phyloP scores from a whole-genome alignment of 2,888 invertebrate genomes.

The Sphinx pinastri region DNA sequence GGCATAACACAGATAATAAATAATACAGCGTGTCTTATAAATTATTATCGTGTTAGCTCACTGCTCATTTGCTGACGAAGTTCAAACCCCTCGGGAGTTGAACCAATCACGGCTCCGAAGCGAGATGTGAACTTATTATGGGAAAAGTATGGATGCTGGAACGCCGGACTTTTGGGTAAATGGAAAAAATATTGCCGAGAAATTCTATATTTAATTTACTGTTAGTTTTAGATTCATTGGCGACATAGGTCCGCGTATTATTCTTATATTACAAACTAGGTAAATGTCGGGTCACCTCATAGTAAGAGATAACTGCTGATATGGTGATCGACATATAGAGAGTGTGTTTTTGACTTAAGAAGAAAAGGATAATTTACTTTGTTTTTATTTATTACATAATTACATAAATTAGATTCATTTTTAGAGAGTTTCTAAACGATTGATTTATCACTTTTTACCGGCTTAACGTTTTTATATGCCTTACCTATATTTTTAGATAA shows the following conservation, averaged over 20 bases:
- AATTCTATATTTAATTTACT: constrained; percentile 19
- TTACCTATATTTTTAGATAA: no score
- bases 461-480: no score
- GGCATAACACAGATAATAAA: constrained; percentile 70
- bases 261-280: not conserved
- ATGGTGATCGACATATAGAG: no score
- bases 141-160: constrained; percentile 62
- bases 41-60: constrained; percentile 80
- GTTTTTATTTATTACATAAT: no score
- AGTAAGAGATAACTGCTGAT: not conserved
- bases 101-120: constrained; percentile 77
- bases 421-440: no score
- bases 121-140: constrained; percentile 75
- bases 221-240: not conserved
- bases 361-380: no score
- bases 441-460: no score
- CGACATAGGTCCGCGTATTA: not conserved
- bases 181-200: constrained; percentile 31
- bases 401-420: no score
- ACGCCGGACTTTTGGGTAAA: constrained; percentile 32
- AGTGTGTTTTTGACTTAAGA: no score
- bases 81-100: constrained; percentile 69
- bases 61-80: constrained; percentile 84
- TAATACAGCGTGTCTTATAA: constrained; percentile 78
- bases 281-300: not conserved